Evolutionary conservation across 2,797 vertebrate genomes (phyloP), one percentile per base, ranked within the genome.

Genomic region (Tinamus major): DNA sequence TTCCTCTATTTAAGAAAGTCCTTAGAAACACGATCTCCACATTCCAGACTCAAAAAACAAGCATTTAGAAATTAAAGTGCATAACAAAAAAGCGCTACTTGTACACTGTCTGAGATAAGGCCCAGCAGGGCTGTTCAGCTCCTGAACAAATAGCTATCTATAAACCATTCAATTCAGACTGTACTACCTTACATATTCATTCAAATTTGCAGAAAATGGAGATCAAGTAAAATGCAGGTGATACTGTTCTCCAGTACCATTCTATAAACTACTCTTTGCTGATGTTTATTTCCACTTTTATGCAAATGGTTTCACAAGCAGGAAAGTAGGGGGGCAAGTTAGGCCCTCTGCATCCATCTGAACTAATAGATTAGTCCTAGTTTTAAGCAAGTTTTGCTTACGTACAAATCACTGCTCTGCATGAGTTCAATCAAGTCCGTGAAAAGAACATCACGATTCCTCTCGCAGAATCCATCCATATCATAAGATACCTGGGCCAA

Each of bases 391-490:
- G 56, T 53, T 76, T 63, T 63, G 91, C 81, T 78, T 83, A 98
- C 99, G 98, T 97, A 99, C 99, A 98, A 98, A 96, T 99, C 98
- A 95, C 99, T 99, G 98, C 99, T 99, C 96, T 99, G 99, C 99
- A 99, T 99, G 95, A 99, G 96, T 96, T 99, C 99, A 39, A 99
- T 99, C 97, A 99, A 98, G 97, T 99, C 99, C 92, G 92, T 99
- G 95, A 99, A 99, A 70, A 99, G 98, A 74, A 99, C 99, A 49
- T 99, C 99, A 71, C 99, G 98, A 97, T 99, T 99, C 94, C 99
- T 98, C 97, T 99, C 99, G 85, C 99, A 99, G 97, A 99, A 99
- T 68, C 99, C 99, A 23, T 99, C 99, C 68, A 99, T 99, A 48
- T 99, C 99, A 67, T 99, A 99, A 94, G 99, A 99, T 75, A 99